Evolutionary conservation across 2,888 invertebrate species (phyloP).

Genomic region (Chrysodeixis includens): DNA sequence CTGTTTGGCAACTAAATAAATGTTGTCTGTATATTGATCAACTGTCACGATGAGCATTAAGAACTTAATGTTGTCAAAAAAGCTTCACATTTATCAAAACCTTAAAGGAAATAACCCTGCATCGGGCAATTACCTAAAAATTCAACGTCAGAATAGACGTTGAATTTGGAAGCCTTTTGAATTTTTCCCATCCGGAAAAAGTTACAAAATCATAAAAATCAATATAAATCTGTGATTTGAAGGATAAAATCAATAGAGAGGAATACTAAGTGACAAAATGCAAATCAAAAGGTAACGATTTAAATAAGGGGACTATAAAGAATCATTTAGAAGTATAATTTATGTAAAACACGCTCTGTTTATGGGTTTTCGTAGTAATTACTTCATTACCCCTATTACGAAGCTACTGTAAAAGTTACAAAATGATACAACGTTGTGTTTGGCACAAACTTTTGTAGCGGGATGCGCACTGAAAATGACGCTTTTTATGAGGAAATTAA

Average conservation of each 20-base stretch:
- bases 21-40: too few relatives aligned
- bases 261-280: constrained; percentile 47
- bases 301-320: constrained; percentile 46
- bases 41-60: too few relatives aligned
- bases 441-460: constrained; percentile 18
- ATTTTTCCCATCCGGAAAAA: too few relatives aligned
- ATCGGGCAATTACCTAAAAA: too few relatives aligned
- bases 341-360: constrained; percentile 41
- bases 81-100: too few relatives aligned
- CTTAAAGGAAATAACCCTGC: too few relatives aligned
- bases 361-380: constrained; percentile 33
- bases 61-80: too few relatives aligned
- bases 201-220: constrained; percentile 48
- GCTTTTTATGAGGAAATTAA: constrained; percentile 49
- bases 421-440: constrained; percentile 16
- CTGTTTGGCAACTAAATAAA: background rate
- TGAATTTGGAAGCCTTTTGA: too few relatives aligned
- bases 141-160: too few relatives aligned
- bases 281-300: constrained; percentile 49
- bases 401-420: constrained; percentile 7
- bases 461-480: constrained; percentile 26
- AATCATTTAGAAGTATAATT: constrained; percentile 52
- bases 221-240: constrained; percentile 47
- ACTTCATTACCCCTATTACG: constrained; percentile 33
- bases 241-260: constrained; percentile 54